These are phyloP conservation scores for Chauna torquata DNA, from an alignment of 2,113 vertebrate species.

Conservation along the genomic window DNA sequence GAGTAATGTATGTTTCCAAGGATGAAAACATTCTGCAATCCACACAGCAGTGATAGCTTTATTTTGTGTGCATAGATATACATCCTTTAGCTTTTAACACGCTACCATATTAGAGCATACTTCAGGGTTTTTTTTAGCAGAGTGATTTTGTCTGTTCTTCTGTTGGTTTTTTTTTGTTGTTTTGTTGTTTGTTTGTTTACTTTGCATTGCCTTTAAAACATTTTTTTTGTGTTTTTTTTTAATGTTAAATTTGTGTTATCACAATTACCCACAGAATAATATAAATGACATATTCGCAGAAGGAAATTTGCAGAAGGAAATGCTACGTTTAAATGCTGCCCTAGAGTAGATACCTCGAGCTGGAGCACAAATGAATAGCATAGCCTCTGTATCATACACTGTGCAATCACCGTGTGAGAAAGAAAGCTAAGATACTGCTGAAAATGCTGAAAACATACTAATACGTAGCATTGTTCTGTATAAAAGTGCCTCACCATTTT, in stretches of 20 bases:
- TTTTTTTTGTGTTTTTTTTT: not conserved
- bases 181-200: not conserved
- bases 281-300: not conserved
- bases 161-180: not conserved
- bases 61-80: not conserved
- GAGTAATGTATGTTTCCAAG: constrained; percentile 28
- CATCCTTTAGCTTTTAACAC: constrained; percentile 20
- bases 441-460: not conserved
- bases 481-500: not conserved
- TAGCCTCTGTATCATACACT: not conserved
- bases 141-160: constrained; percentile 5
- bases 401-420: not conserved
- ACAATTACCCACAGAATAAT: not conserved
- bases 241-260: not conserved
- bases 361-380: not conserved
- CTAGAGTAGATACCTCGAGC: not conserved
- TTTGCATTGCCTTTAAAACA: not conserved
- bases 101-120: not conserved
- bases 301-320: not conserved
- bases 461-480: not conserved
- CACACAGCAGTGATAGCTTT: constrained; percentile 31
- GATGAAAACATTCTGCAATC: constrained; percentile 41
- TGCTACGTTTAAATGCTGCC: not conserved
- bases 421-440: not conserved
- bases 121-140: not conserved